A percentile compares a stretch with the other conserved stretches of the same genome.
Evolutionary conservation across 2,888 invertebrate species (phyloP).

Genomic region (Mamestra brassicae): DNA sequence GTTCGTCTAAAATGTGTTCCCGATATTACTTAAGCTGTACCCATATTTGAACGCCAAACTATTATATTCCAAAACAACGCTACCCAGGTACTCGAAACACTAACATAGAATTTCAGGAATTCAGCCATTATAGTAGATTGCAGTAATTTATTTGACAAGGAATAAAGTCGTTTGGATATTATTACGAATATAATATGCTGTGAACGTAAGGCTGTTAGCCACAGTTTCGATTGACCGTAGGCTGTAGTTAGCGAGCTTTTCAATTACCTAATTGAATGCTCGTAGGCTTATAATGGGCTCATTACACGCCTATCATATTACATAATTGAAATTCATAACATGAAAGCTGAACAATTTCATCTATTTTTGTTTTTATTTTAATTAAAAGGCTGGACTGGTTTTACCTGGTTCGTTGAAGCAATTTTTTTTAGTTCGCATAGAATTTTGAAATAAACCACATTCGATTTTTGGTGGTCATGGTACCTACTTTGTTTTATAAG

Average conservation of each 20-base stretch:
- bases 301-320: background rate
- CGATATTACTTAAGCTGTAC: no score
- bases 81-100: background rate
- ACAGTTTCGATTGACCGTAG: background rate
- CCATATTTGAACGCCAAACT: background rate
- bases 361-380: background rate
- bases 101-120: slow-evolving; percentile 7
- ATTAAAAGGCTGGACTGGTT: background rate
- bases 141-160: background rate
- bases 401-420: background rate
- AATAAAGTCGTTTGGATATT: slow-evolving; percentile 10
- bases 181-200: background rate
- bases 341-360: background rate
- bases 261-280: slow-evolving; percentile 8
- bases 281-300: background rate
- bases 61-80: background rate
- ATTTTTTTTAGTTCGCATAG: background rate
- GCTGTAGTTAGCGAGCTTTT: background rate
- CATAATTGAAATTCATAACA: background rate
- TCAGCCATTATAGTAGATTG: background rate
- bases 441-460: no score
- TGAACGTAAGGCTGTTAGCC: background rate
- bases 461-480: no score
- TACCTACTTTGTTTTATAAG: no score
- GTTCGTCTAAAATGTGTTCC: no score